A percentile compares a stretch with the other conserved stretches of the same genome.
Conservation (phyloP, 2,113 vertebrate species). For the Rhinichthys klamathensis region DNA sequence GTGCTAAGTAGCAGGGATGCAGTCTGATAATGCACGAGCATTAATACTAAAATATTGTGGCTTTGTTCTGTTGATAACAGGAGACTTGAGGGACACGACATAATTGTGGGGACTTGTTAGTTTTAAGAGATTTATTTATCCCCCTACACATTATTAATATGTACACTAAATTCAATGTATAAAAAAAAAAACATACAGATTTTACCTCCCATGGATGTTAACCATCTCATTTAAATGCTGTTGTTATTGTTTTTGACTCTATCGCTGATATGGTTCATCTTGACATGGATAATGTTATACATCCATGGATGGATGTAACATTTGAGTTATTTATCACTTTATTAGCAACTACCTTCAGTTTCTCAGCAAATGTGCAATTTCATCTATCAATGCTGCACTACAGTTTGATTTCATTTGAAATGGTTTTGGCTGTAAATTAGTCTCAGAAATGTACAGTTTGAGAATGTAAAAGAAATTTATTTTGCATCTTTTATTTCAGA, state of each 20-base stretch:
- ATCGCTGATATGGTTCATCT: background rate
- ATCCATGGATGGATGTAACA: background rate
- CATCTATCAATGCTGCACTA: constrained; percentile 20
- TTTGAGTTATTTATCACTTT: constrained; percentile 3
- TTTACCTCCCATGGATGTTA: background rate
- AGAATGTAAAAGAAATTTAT: constrained; percentile 39
- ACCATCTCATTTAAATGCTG: background rate
- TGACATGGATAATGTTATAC: background rate
- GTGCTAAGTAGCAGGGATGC: background rate
- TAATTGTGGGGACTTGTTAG: too few relatives aligned
- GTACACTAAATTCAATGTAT: background rate
- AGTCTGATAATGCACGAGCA: background rate
- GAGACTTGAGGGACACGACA: background rate
- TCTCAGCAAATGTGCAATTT: constrained; percentile 23
- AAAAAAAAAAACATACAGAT: background rate
- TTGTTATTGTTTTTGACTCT: constrained; percentile 6
- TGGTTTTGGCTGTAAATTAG: constrained; percentile 27
- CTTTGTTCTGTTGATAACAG: constrained; percentile 1
- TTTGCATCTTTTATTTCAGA: background rate
- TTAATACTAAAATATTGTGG: background rate
- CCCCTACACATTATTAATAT: background rate
- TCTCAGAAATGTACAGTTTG: constrained; percentile 34
- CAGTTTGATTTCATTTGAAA: constrained; percentile 9
- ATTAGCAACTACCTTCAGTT: constrained; percentile 8
- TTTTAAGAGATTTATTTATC: background rate